These are phyloP conservation scores for Lydus trimaculatus DNA, from an alignment of 2,888 invertebrate species.

Conservation along the genomic window DNA sequence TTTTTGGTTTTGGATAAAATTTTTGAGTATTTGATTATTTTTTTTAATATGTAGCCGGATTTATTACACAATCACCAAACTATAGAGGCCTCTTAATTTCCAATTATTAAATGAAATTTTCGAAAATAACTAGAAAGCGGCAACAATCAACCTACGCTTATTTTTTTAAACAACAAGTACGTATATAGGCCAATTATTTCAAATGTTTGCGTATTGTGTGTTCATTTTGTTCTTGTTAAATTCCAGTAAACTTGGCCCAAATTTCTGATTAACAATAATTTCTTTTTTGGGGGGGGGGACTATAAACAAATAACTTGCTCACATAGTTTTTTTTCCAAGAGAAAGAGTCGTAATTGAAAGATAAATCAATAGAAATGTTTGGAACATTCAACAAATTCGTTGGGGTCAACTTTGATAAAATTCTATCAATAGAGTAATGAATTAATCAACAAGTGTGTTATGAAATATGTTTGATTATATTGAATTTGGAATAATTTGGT, in stretches of 20 bases:
- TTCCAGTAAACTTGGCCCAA: neutral
- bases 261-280: neutral
- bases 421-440: neutral
- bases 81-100: neutral
- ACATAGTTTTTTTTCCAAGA: neutral
- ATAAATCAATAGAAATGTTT: neutral
- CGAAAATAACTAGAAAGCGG: constrained; percentile 31
- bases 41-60: constrained; percentile 10
- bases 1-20: constrained; percentile 30
- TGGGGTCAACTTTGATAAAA: constrained; percentile 4
- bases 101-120: neutral
- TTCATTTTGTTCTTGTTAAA: neutral
- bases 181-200: constrained; percentile 40
- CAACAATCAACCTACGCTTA: constrained; percentile 45
- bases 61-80: neutral
- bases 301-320: neutral
- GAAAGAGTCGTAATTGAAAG: neutral
- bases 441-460: neutral
- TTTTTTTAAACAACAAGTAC: constrained; percentile 39
- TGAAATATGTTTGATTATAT: neutral
- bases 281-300: neutral
- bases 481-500: neutral
- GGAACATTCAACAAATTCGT: neutral
- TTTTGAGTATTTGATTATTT: constrained; percentile 35
- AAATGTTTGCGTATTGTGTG: neutral